Percentiles rank a stretch among this genome's conserved stretches.
Conservation (phyloP, 2,888 invertebrate species). For the Watsonalla cultraria region DNA sequence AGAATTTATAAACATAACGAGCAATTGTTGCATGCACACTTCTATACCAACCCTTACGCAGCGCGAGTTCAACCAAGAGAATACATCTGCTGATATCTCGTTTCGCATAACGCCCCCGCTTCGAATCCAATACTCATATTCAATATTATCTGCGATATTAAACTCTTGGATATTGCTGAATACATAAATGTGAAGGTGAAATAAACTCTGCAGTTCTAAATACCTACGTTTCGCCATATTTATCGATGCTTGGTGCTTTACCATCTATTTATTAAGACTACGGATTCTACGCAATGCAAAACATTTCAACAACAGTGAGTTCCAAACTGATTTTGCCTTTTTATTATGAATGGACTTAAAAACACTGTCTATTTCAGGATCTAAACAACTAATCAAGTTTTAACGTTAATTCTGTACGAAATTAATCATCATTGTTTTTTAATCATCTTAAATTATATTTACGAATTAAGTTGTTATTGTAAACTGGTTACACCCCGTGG, state of each 20-base stretch:
- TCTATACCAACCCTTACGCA: conserved; percentile 3
- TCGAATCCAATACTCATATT: conserved; percentile 47
- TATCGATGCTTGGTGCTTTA: background rate
- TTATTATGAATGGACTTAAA: too few relatives aligned
- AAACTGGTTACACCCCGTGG: too few relatives aligned
- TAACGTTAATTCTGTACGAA: too few relatives aligned
- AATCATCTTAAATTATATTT: too few relatives aligned
- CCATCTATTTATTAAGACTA: background rate
- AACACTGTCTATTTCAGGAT: too few relatives aligned
- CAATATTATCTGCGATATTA: conserved; percentile 51
- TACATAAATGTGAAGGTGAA: conserved; percentile 48
- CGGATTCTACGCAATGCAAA: too few relatives aligned
- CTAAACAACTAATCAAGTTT: too few relatives aligned
- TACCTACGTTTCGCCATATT: conserved; percentile 1
- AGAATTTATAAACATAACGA: background rate
- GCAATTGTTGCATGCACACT: background rate
- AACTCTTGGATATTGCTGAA: conserved; percentile 47
- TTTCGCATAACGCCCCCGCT: conserved; percentile 33
- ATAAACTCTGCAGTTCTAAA: conserved; percentile 28
- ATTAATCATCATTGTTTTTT: too few relatives aligned
- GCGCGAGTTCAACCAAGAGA: conserved; percentile 15
- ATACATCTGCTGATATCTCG: conserved; percentile 40
- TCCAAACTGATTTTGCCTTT: too few relatives aligned
- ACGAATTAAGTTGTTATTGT: too few relatives aligned
- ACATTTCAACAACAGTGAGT: too few relatives aligned